Percentiles rank a stretch among this genome's conserved stretches.
Evolutionary conservation across 92 coral and sea anemone species (phyloP).

Genomic region (Hydrozoanthus gracilis): DNA sequence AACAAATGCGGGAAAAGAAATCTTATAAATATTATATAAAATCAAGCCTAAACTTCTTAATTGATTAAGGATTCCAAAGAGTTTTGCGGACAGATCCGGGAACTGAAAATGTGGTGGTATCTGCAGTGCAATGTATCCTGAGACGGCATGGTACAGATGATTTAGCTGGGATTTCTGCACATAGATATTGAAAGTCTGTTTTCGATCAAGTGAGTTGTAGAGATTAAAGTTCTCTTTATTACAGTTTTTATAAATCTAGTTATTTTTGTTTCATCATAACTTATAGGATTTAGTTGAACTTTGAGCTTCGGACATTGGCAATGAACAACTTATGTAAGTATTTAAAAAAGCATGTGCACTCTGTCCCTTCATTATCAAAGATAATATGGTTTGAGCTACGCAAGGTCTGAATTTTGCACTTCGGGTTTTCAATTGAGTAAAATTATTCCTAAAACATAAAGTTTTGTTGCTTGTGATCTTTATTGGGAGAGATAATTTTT

Average conservation of each 20-base stretch:
- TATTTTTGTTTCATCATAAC: neutral
- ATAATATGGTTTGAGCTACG: neutral
- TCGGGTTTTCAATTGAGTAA: no score
- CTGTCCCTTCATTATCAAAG: neutral
- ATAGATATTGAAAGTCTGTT: conserved; percentile 65
- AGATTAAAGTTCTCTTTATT: conserved; percentile 1
- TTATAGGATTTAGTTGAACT: conserved; percentile 36
- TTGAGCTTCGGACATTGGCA: conserved; percentile 51
- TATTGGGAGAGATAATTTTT: no score
- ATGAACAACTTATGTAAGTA: conserved; percentile 57
- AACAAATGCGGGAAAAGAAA: no score
- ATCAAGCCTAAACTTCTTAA: conserved; percentile 24
- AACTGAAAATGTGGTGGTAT: conserved; percentile 55
- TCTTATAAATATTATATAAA: neutral
- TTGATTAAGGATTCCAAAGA: conserved; percentile 51
- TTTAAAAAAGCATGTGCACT: neutral
- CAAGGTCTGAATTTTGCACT: no score
- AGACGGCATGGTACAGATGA: conserved; percentile 52
- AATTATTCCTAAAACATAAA: no score
- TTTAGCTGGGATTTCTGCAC: conserved; percentile 45
- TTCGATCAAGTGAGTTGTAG: conserved; percentile 54
- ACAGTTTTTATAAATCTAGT: neutral
- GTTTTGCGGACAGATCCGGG: conserved; percentile 62
- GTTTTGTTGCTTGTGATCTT: no score
- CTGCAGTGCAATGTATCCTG: conserved; percentile 58